Evolutionary conservation across 2,113 vertebrate species (phyloP).

Genomic region (Cathartes aura): DNA sequence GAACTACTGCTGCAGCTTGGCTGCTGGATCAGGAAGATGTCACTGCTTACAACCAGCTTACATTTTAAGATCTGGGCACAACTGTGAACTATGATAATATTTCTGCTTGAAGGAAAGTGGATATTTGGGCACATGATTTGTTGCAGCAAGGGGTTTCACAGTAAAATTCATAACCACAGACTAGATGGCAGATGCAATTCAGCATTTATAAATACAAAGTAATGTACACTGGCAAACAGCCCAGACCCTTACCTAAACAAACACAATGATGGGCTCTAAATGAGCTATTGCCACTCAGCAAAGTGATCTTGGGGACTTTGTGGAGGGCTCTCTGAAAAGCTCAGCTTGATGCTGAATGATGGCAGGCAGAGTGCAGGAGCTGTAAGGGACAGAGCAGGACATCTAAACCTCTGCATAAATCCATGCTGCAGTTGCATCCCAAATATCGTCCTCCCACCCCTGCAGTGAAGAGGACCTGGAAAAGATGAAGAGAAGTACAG

Average conservation of each 20-base stretch:
- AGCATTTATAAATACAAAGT: constrained; percentile 6
- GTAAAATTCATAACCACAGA: neutral
- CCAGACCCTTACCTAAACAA: neutral
- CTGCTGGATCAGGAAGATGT: neutral
- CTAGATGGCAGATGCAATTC: constrained; percentile 11
- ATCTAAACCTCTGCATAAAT: neutral
- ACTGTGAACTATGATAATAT: neutral
- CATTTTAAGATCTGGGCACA: neutral
- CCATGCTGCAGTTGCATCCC: neutral
- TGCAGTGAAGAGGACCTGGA: neutral
- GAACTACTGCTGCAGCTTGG: neutral
- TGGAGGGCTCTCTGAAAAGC: neutral
- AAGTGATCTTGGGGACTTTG: neutral
- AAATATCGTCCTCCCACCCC: accelerated
- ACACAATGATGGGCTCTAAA: neutral
- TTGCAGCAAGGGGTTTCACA: neutral
- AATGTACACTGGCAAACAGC: neutral
- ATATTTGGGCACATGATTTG: neutral
- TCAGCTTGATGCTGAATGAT: neutral
- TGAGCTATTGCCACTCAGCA: neutral
- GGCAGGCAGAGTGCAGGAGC: neutral
- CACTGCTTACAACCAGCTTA: neutral
- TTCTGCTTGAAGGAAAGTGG: neutral
- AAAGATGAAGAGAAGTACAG: neutral
- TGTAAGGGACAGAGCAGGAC: neutral